Evolutionary conservation across 2,113 vertebrate species (phyloP), one percentile per base, ranked within the genome.

Genomic region (Paraplagusia blochii): DNA sequence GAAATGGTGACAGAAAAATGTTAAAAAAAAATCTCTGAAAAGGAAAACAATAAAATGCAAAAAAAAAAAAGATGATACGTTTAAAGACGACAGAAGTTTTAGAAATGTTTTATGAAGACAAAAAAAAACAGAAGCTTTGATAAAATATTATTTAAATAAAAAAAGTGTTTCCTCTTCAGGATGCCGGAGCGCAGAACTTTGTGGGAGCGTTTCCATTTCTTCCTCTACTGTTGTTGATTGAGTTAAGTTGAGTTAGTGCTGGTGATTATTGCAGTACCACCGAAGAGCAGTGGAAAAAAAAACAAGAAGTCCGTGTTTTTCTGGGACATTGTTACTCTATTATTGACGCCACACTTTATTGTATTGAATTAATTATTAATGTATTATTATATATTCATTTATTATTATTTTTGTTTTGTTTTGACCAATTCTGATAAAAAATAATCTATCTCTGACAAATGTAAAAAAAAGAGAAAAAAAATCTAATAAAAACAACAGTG

Each of bases 71-170:
- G 9, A 14, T 10, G 35, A 47, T 66, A 65, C 71, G 68, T 81
- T 81, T 83, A 88, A 88, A 75, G 52, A 66, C 47, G 39, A 83
- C 62, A 77, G 74, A 80, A 56, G 68, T 92, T 92, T 92, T 90
- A 92, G 88, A 89, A 89, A 88, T 63, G 70, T 91, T 92, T 90
- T 91, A 91, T 91, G 90, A 88, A 74, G 45, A 87, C 87, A 63
- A 76, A 40, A 40, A 81, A 86, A 80, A 29, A 85, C 69, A 65
- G 50, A 89, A 88, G 83, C 88, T 92, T 92, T 92, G 90, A 92
- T 91, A 90, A 90, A 89, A 87, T 86, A 79, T 83, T 87, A 89
- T 90, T 91, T 91, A 90, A 90, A 89, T 88, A 82, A 79, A 77
- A 72, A 88, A 83, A 84, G 82, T 85, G 80, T 92, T 90, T 89